A percentile compares a stretch with the other conserved stretches of the same genome.
Evolutionary conservation across 2,888 invertebrate species (phyloP).

Genomic region (Steromphala cineraria): DNA sequence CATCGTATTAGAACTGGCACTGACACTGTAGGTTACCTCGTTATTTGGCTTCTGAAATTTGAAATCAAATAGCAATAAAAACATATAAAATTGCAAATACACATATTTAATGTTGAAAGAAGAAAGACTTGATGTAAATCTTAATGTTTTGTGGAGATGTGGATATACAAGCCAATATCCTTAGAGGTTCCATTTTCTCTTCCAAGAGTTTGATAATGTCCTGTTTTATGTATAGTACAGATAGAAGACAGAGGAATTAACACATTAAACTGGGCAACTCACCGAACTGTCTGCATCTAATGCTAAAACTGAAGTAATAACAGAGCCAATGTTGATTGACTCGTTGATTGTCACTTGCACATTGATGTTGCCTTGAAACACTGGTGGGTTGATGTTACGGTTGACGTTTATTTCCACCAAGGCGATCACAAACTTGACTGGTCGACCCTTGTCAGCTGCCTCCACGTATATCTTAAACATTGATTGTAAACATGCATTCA

Average conservation of each 20-base stretch:
- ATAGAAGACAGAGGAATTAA: too few species aligned
- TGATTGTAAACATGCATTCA: too few species aligned
- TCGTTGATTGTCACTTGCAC: conserved; percentile 39
- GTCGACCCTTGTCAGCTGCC: conserved; percentile 49
- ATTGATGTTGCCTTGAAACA: conserved; percentile 26
- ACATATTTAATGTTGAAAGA: too few species aligned
- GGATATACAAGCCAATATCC: too few species aligned
- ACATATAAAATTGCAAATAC: too few species aligned
- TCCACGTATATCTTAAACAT: conserved; percentile 43
- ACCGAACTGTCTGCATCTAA: conserved; percentile 50
- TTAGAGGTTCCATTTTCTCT: too few species aligned
- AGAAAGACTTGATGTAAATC: too few species aligned
- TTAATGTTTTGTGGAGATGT: too few species aligned
- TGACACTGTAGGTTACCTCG: background rate
- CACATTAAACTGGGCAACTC: background rate
- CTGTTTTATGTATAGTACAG: too few species aligned
- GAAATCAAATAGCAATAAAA: too few species aligned
- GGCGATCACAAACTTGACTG: conserved; percentile 31
- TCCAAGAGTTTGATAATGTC: too few species aligned
- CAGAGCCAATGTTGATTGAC: conserved; percentile 28
- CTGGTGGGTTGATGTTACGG: conserved; percentile 49
- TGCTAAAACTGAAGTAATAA: conserved; percentile 47
- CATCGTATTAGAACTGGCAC: background rate
- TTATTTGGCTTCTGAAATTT: conserved; percentile 1
- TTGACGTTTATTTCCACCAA: conserved; percentile 42